Conservation (phyloP, 2,797 vertebrate species). For the Cirrhinus molitorella region DNA sequence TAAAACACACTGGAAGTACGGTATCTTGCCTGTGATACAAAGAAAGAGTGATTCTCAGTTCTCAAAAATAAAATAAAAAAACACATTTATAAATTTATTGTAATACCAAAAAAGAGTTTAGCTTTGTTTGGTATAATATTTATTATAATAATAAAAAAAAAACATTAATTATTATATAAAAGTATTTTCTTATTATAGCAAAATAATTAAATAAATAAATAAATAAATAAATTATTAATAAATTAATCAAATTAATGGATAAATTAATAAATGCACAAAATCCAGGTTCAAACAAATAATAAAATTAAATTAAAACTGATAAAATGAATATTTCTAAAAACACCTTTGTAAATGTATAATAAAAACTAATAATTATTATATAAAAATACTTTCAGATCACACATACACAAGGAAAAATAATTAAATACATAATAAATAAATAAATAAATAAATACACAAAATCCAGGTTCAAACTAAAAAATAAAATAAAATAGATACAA, state of each 20-base stretch:
- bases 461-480: too few relatives aligned
- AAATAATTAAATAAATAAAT: too few relatives aligned
- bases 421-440: too few relatives aligned
- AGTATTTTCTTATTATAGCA: background rate
- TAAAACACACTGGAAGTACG: slow-evolving; percentile 93
- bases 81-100: background rate
- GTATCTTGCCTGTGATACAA: slow-evolving; percentile 83
- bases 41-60: slow-evolving; percentile 9
- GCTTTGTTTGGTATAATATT: background rate
- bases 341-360: background rate
- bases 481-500: too few relatives aligned
- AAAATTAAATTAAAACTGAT: background rate
- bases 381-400: background rate
- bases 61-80: background rate
- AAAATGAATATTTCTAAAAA: background rate
- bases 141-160: background rate
- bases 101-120: background rate
- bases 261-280: too few relatives aligned
- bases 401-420: background rate
- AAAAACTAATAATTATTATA: background rate
- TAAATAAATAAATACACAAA: too few relatives aligned
- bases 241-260: too few relatives aligned
- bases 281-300: too few relatives aligned
- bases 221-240: too few relatives aligned
- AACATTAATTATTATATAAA: background rate